Conservation (phyloP, 2,888 invertebrate genomes). For the Cataglyphis rosenhaueri region DNA sequence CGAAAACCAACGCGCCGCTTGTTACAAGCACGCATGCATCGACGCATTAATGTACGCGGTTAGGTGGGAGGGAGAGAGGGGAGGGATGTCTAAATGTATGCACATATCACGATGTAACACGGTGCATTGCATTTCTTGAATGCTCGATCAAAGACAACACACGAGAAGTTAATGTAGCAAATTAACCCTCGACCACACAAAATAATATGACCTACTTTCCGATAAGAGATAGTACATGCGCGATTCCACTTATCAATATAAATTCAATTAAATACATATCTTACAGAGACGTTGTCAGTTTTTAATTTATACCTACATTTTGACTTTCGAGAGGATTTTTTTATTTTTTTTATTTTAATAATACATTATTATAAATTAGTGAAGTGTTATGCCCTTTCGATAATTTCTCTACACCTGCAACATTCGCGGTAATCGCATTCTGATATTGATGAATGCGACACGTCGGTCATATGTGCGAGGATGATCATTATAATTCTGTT, state of each 20-base stretch:
- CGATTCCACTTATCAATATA: neutral
- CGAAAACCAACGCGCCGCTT: conserved; percentile 56
- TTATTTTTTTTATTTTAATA: neutral
- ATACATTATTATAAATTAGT: neutral
- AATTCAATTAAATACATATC: neutral
- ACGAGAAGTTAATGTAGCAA: neutral
- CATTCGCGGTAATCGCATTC: conserved; percentile 58
- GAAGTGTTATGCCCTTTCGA: neutral
- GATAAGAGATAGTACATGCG: neutral
- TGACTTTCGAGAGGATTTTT: neutral
- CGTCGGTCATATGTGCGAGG: conserved; percentile 55
- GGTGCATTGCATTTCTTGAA: conserved; percentile 57
- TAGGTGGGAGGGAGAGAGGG: neutral
- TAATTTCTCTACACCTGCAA: conserved; percentile 17
- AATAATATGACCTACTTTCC: neutral
- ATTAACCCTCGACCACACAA: neutral
- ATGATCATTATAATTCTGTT: conserved; percentile 73
- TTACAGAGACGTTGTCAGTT: neutral
- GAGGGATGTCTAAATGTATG: conserved; percentile 53
- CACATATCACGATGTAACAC: conserved; percentile 52
- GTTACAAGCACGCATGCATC: conserved; percentile 58
- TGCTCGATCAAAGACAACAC: conserved; percentile 10
- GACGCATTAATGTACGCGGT: conserved; percentile 56
- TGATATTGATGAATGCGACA: conserved; percentile 68
- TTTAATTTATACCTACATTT: neutral